Conservation (phyloP, 2,113 vertebrate genomes). For the Pimephales promelas region DNA sequence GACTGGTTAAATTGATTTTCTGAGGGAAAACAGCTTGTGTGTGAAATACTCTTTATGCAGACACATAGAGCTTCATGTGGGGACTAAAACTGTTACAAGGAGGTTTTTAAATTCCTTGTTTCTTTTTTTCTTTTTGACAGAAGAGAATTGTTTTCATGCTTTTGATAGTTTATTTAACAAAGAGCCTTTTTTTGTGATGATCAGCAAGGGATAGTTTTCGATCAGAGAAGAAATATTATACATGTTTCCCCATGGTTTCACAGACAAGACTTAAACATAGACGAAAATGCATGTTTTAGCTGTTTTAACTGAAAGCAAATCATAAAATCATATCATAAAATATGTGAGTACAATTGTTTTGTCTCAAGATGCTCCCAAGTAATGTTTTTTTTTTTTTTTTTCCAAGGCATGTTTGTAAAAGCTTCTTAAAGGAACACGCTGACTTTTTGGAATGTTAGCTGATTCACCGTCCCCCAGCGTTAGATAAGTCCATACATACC, state of each 20-base stretch:
- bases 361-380: too few species aligned
- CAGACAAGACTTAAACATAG: too few species aligned
- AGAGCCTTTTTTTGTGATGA: not conserved
- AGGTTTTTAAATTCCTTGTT: conserved; percentile 6
- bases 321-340: too few species aligned
- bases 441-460: too few species aligned
- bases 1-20: conserved; percentile 37
- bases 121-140: not conserved
- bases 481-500: too few species aligned
- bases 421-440: too few species aligned
- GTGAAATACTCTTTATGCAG: not conserved
- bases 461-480: too few species aligned
- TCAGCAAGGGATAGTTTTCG: not conserved
- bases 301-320: too few species aligned
- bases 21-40: conserved; percentile 42
- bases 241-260: not conserved
- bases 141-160: not conserved
- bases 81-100: not conserved
- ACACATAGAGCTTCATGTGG: conserved; percentile 2
- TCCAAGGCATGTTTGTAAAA: too few species aligned
- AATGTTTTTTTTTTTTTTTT: too few species aligned
- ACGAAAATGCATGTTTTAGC: too few species aligned
- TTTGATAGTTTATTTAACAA: conserved; percentile 10
- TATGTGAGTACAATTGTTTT: too few species aligned
- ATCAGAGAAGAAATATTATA: not conserved